phyloP scores from a whole-genome alignment of 2,113 vertebrate genomes.

The Ictalurus furcatus region DNA sequence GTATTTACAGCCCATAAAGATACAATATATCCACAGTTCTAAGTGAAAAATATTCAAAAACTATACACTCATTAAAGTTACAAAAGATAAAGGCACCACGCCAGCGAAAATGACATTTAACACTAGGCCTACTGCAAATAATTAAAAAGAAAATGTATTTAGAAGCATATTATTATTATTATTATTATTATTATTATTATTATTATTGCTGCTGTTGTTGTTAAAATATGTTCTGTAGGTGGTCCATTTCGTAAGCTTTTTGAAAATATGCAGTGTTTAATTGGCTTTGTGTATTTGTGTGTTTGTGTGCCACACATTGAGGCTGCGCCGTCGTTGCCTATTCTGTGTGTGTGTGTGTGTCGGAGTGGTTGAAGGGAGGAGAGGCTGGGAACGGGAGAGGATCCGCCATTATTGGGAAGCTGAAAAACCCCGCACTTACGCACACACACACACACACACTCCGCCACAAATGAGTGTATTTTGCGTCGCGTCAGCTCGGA shows the following conservation, averaged over 20 bases:
- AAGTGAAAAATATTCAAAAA: background rate
- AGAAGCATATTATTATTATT: no score
- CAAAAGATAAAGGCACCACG: background rate
- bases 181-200: background rate
- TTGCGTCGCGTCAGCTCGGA: conserved; percentile 17
- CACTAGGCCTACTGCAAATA: no score
- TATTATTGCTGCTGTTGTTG: background rate
- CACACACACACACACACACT: conserved; percentile 49
- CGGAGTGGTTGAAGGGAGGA: conserved; percentile 69
- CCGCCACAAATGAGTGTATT: conserved; percentile 60
- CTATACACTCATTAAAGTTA: background rate
- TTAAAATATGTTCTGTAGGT: background rate
- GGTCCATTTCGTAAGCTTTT: background rate
- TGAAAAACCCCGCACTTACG: conserved; percentile 63
- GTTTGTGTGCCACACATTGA: conserved; percentile 2
- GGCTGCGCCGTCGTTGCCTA: background rate
- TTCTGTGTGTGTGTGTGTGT: conserved; percentile 51
- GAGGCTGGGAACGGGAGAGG: conserved; percentile 74
- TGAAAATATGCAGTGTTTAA: background rate
- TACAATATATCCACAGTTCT: background rate
- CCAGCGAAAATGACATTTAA: background rate
- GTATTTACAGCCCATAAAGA: background rate
- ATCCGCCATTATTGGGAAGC: conserved; percentile 81
- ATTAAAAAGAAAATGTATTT: background rate
- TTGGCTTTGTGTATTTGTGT: conserved; percentile 25